Conservation (phyloP, 2,113 vertebrate species). For the Nannobrachium achirus region DNA sequence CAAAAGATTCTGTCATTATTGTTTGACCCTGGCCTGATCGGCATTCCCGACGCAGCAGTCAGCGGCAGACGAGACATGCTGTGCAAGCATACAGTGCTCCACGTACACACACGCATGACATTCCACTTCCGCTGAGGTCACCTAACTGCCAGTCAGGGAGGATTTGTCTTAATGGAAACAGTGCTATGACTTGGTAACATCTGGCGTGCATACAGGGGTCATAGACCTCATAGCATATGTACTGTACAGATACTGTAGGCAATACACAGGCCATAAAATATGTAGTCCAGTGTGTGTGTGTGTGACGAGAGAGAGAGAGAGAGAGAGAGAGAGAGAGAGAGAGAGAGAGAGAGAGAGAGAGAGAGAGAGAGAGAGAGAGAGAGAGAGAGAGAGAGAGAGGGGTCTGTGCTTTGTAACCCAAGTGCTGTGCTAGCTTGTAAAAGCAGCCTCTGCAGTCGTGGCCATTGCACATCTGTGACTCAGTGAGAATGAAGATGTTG, state of each 20-base stretch:
- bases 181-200: slow-evolving; percentile 32
- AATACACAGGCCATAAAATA: slow-evolving; percentile 14
- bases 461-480: neutral
- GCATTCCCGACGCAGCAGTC: too few relatives aligned
- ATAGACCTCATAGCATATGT: slow-evolving; percentile 28
- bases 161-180: slow-evolving; percentile 38
- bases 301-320: neutral
- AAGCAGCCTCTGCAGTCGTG: neutral
- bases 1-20: too few relatives aligned
- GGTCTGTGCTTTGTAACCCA: neutral
- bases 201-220: slow-evolving; percentile 44
- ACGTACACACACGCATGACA: slow-evolving; percentile 5
- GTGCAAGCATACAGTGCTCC: neutral
- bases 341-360: neutral
- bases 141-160: slow-evolving; percentile 9
- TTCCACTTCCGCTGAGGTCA: slow-evolving; percentile 13
- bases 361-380: neutral
- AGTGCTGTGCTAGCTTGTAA: slow-evolving; percentile 2
- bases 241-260: neutral
- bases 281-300: neutral
- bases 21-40: slow-evolving; percentile 1
- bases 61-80: too few relatives aligned
- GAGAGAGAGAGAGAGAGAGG: neutral
- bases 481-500: neutral
- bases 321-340: neutral